Evolutionary conservation across 2,113 vertebrate genomes (phyloP), one percentile per base, ranked within the genome.

Genomic region (Corythornis cristatus): DNA sequence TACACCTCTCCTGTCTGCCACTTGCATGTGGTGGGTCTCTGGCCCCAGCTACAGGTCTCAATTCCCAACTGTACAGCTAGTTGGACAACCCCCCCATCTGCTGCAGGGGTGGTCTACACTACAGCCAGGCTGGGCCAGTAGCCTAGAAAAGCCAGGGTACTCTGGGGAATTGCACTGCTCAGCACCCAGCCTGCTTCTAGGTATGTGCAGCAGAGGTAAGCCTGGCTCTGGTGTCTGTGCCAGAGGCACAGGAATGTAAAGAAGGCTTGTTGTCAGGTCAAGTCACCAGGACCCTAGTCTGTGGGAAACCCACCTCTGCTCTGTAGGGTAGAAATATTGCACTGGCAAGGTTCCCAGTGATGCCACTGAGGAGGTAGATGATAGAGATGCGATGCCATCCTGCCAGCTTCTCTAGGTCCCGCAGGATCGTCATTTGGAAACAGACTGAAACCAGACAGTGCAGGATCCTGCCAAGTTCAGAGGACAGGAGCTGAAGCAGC

Each of bases 321-420:
- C 99, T 98, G 96, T 99, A 99, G 11, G 99, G 99, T 97, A 99
- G 97, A 93, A 99, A 99, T 90, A 99, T 99, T 95, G 99, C 99
- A 53, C 99, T 99, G 79, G 99, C 99, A 83, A 99, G 97, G 97
- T 99, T 99, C 66, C 99, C 99, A 4, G 99, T 99, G 97, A 99
- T 98, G 77, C 99, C 99, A 53, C 99, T 99, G 88, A 99, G 97
- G 90, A 99, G 98, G 97, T 99, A 99, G 97, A 99, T 99, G 97
- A 99, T 99, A 86, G 99, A 99, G 92, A 99, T 99, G 89, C 99
- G 98, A 90, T 99, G 98, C 99, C 99, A 99, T 73, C 99, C 99
- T 3, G 99, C 99, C 97, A 99, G 97, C 96, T 99, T 99, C 97
- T 99, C 99, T 93, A 99, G 95, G 97, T 99, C 99, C 82, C 99